Percentiles rank a stretch among this genome's conserved stretches.
These are phyloP conservation scores for Diglossa cyanea DNA, from an alignment of 2,797 vertebrate species.

Conservation along the genomic window DNA sequence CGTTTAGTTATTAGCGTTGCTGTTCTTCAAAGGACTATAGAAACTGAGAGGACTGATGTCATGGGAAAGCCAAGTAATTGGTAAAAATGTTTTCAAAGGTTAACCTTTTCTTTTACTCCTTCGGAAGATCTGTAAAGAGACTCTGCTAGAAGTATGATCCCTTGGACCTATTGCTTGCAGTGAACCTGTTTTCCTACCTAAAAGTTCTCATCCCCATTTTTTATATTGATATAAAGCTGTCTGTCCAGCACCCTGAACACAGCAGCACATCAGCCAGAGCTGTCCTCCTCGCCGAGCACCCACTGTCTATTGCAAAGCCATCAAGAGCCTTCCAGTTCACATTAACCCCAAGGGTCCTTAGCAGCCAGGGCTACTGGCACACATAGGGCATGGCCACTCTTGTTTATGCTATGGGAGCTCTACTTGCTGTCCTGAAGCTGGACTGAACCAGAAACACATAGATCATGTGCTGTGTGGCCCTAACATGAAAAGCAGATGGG, in stretches of 20 bases:
- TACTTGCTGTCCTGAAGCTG: background rate
- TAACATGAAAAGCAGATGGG: background rate
- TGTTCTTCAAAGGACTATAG: conserved; percentile 57
- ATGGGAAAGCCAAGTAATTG: conserved; percentile 48
- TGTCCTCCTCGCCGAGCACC: background rate
- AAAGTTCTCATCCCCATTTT: background rate
- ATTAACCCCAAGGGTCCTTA: background rate
- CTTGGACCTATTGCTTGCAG: background rate
- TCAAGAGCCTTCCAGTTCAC: background rate
- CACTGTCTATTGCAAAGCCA: background rate
- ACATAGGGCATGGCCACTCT: accelerated
- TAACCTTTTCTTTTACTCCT: conserved; percentile 34
- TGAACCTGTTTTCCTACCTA: background rate
- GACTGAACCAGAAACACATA: background rate
- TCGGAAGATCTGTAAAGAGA: background rate
- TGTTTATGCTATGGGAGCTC: accelerated
- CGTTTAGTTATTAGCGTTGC: conserved; percentile 49
- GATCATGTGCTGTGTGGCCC: too few species aligned
- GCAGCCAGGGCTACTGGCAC: accelerated
- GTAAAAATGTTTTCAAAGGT: conserved; percentile 25
- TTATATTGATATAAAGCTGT: background rate
- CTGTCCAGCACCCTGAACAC: background rate
- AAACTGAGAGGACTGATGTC: conserved; percentile 47
- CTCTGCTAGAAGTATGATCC: background rate
- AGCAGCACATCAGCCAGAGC: background rate